Percentiles rank a stretch among this genome's conserved stretches.
phyloP scores from a whole-genome alignment of 2,797 vertebrate genomes.

The Chelon labrosus region DNA sequence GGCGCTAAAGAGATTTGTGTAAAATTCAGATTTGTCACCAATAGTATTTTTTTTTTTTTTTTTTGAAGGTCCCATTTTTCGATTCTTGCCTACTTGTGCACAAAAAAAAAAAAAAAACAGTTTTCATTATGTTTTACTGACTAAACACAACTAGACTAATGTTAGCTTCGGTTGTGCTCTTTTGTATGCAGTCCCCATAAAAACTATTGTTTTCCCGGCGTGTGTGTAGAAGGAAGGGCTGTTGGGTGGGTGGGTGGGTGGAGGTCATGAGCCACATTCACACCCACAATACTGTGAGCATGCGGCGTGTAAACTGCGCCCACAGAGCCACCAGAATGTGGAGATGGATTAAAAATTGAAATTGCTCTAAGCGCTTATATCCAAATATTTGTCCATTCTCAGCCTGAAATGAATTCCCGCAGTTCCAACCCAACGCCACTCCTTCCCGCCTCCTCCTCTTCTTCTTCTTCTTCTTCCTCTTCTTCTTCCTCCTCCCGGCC shows the following conservation, averaged over 20 bases:
- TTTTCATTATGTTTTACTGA: slow-evolving; percentile 3
- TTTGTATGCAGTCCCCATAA: slow-evolving; percentile 7
- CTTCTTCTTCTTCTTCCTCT: slow-evolving; percentile 24
- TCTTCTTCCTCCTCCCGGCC: slow-evolving; percentile 37
- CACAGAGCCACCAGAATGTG: slow-evolving; percentile 52
- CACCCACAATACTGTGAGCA: slow-evolving; percentile 47
- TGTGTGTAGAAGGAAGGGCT: background rate
- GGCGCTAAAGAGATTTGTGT: slow-evolving; percentile 53
- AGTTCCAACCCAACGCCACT: slow-evolving; percentile 57
- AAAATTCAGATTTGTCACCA: slow-evolving; percentile 77
- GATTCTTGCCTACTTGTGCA: slow-evolving; percentile 31
- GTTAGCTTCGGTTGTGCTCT: background rate
- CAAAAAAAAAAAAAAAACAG: background rate
- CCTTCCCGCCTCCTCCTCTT: slow-evolving; percentile 2
- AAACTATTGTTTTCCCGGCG: slow-evolving; percentile 23
- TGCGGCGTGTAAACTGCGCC: slow-evolving; percentile 39
- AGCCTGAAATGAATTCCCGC: slow-evolving; percentile 75
- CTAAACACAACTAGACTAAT: background rate
- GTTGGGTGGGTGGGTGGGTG: slow-evolving; percentile 24
- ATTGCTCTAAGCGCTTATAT: slow-evolving; percentile 74
- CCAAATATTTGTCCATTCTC: slow-evolving; percentile 78
- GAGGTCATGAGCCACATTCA: slow-evolving; percentile 54
- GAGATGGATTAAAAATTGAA: slow-evolving; percentile 75
- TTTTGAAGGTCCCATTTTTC: slow-evolving; percentile 4
- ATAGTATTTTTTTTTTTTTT: slow-evolving; percentile 55